A percentile compares a stretch with the other conserved stretches of the same genome.
Conservation (phyloP, 2,113 vertebrate genomes). For the Callipepla squamata region DNA sequence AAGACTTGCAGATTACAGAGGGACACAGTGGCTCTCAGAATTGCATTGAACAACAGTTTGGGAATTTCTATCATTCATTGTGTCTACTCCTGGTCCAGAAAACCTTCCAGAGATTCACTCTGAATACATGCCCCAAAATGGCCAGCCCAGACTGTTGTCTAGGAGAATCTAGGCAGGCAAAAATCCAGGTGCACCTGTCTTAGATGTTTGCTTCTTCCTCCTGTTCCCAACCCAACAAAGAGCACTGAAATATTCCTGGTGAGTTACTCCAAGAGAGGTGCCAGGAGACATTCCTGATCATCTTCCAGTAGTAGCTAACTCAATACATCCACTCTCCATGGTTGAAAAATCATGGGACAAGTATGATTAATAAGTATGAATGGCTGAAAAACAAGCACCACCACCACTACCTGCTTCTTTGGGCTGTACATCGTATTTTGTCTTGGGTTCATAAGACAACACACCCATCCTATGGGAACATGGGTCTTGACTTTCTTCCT, state of each 20-base stretch:
- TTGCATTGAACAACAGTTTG: neutral
- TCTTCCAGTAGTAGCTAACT: neutral
- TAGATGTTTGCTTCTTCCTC: neutral
- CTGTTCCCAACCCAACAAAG: neutral
- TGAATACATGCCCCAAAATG: neutral
- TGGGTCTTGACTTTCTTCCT: neutral
- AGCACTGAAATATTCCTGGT: neutral
- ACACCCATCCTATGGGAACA: neutral
- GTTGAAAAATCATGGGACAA: neutral
- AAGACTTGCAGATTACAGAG: neutral
- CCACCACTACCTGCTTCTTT: neutral
- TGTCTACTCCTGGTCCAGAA: neutral
- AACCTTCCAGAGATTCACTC: neutral
- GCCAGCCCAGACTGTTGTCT: neutral
- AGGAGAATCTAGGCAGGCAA: neutral
- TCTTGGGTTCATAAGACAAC: neutral
- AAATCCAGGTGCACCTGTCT: neutral
- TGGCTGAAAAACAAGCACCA: neutral
- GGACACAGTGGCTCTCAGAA: accelerated
- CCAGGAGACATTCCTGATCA: neutral
- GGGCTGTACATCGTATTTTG: neutral
- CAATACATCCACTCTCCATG: neutral
- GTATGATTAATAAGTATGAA: neutral
- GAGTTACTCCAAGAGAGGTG: neutral
- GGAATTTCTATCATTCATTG: neutral